A percentile compares a stretch with the other conserved stretches of the same genome.
Evolutionary conservation across 1,140 invertebrate species (phyloP).

Genomic region (Sarcophaga bullata): DNA sequence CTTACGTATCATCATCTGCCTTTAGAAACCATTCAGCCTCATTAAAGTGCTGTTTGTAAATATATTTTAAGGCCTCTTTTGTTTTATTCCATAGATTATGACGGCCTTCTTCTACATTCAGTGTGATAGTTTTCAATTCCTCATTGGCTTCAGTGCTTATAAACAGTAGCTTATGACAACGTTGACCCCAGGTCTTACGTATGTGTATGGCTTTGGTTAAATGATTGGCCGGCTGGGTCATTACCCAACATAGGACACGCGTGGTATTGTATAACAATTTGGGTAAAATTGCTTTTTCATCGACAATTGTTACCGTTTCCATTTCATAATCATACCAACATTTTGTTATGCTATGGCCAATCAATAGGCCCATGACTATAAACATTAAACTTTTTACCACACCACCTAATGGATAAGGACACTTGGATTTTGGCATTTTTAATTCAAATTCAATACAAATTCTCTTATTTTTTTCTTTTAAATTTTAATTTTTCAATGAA

Average conservation of each 20-base stretch:
- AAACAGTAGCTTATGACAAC: constrained; percentile 84
- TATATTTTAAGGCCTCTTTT: constrained; percentile 88
- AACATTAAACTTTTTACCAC: constrained; percentile 52
- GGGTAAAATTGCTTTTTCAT: constrained; percentile 6
- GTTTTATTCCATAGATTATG: constrained; percentile 93
- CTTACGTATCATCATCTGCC: constrained; percentile 94
- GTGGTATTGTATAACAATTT: constrained; percentile 67
- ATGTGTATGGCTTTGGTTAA: constrained; percentile 82
- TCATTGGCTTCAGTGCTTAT: constrained; percentile 78
- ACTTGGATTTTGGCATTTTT: neutral
- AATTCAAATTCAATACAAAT: neutral
- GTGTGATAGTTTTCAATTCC: constrained; percentile 73
- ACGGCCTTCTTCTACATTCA: constrained; percentile 85
- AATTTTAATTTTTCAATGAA: neutral
- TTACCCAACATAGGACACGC: constrained; percentile 87
- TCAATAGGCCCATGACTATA: constrained; percentile 55
- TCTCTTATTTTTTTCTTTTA: neutral
- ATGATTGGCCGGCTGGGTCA: constrained; percentile 86
- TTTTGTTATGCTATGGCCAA: constrained; percentile 57
- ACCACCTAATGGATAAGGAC: neutral
- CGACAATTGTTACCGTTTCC: neutral
- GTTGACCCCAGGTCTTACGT: constrained; percentile 86
- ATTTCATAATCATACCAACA: constrained; percentile 52
- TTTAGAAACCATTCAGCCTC: constrained; percentile 94
- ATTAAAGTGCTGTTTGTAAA: constrained; percentile 82